Conservation (phyloP, 2,113 vertebrate genomes). For the Neoarius graeffei region DNA sequence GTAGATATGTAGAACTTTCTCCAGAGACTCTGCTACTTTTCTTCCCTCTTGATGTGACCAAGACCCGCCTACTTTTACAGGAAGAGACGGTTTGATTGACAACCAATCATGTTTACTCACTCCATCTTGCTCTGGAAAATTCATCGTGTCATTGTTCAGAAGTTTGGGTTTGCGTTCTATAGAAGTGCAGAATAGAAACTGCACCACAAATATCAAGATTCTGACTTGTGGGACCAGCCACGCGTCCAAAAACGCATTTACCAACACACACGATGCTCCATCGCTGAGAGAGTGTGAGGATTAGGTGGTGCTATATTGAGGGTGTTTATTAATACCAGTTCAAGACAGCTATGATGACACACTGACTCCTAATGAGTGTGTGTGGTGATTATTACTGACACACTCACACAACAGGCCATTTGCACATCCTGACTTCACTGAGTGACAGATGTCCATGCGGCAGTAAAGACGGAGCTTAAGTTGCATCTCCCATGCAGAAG, state of each 20-base stretch:
- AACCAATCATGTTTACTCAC: not conserved
- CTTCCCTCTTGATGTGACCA: not conserved
- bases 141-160: not conserved
- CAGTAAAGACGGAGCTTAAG: not conserved
- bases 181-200: not conserved
- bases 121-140: not conserved
- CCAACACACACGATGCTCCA: slow-evolving; percentile 1
- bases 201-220: not conserved
- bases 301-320: not conserved
- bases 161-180: not conserved
- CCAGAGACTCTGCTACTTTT: not conserved
- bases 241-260: not conserved
- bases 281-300: slow-evolving; percentile 11
- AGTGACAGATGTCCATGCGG: not conserved
- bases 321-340: slow-evolving; percentile 3
- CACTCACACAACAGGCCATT: not conserved
- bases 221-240: not conserved
- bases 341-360: not conserved
- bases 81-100: not conserved
- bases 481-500: not conserved
- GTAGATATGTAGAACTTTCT: not conserved
- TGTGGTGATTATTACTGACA: not conserved
- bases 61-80: too few relatives aligned
- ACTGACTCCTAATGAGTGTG: not conserved
- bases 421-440: not conserved